Conservation (phyloP, 2,888 invertebrate genomes). For the Apoda limacodes region DNA sequence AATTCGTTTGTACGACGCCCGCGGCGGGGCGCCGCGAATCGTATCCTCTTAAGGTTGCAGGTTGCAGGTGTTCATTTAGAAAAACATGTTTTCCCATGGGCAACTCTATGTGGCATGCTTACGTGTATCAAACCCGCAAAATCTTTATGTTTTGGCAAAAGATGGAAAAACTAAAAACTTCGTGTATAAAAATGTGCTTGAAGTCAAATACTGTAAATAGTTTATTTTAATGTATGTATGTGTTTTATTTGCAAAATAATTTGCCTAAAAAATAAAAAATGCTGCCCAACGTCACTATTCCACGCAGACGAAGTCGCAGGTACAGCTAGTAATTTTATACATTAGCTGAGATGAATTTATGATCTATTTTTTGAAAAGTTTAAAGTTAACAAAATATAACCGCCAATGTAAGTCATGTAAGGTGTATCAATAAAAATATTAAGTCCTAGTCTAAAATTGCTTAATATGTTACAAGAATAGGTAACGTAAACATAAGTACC, state of each 20-base stretch:
- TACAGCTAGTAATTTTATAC: too few relatives aligned
- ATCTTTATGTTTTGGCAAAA: constrained; percentile 11
- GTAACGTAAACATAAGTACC: too few relatives aligned
- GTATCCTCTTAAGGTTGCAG: neutral
- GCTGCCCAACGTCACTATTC: neutral
- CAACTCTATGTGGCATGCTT: constrained; percentile 18
- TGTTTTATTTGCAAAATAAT: neutral
- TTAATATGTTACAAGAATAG: too few relatives aligned
- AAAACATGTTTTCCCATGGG: constrained; percentile 18
- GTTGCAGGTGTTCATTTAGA: constrained; percentile 12
- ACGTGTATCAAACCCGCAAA: constrained; percentile 15
- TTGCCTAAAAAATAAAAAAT: neutral
- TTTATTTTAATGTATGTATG: neutral
- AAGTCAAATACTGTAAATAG: neutral
- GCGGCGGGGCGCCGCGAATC: too few relatives aligned
- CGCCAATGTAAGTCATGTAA: too few relatives aligned
- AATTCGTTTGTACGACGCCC: too few relatives aligned
- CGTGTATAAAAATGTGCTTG: constrained; percentile 7
- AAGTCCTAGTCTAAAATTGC: too few relatives aligned
- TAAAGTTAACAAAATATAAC: too few relatives aligned
- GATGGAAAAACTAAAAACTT: constrained; percentile 11
- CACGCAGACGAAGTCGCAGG: neutral
- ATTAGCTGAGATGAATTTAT: too few relatives aligned
- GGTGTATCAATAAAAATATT: too few relatives aligned
- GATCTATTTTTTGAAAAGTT: too few relatives aligned